Evolutionary conservation across 2,888 invertebrate species (phyloP).

Genomic region (Eilema sororculum): DNA sequence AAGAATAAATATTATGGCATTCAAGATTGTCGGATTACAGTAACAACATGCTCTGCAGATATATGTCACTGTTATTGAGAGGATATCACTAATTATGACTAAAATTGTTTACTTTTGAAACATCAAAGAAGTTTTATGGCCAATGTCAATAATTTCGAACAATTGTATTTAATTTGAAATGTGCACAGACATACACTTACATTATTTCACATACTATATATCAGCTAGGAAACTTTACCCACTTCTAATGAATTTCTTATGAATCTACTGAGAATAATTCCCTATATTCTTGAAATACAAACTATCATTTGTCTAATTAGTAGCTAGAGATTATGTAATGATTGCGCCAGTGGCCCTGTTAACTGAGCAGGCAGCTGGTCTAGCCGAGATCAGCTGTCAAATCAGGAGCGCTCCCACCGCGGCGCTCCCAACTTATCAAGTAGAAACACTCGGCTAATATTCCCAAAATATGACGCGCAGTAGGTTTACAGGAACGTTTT

Average conservation of each 20-base stretch:
- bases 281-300: not conserved
- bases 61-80: not conserved
- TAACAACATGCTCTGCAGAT: not conserved
- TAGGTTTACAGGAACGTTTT: slow-evolving; percentile 36
- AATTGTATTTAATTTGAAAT: not conserved
- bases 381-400: slow-evolving; percentile 45
- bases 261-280: not conserved
- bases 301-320: slow-evolving; percentile 31
- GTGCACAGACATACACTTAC: not conserved
- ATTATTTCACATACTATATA: not conserved
- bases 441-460: slow-evolving; percentile 6
- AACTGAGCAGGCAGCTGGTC: slow-evolving; percentile 23
- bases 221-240: not conserved
- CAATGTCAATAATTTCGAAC: too few relatives aligned
- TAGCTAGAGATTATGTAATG: slow-evolving; percentile 8
- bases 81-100: not conserved
- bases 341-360: slow-evolving; percentile 2
- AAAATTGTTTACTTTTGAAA: not conserved
- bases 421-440: slow-evolving; percentile 11
- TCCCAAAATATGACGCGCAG: slow-evolving; percentile 36
- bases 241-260: not conserved
- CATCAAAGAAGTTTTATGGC: too few relatives aligned
- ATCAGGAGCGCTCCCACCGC: slow-evolving; percentile 33
- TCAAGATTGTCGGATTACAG: slow-evolving; percentile 4
- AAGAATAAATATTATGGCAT: not conserved